Conservation (phyloP, 2,797 vertebrate genomes). For the Setipinna tenuifilis region DNA sequence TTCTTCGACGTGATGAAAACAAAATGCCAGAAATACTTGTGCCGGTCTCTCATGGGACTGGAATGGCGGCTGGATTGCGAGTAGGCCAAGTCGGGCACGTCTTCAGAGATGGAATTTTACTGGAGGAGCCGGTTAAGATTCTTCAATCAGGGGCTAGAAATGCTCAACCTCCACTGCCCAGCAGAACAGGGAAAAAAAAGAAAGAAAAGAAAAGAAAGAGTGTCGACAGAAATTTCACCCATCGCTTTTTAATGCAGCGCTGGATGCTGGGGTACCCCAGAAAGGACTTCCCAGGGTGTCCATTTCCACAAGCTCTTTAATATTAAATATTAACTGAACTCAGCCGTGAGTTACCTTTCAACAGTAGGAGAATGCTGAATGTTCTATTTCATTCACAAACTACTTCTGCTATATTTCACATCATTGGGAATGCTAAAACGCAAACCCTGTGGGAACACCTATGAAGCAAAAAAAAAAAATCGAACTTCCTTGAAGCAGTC, state of each 20-base stretch:
- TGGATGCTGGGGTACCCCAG: neutral
- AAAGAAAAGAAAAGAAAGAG: neutral
- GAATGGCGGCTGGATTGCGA: constrained; percentile 50
- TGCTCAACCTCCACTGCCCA: neutral
- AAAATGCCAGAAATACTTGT: constrained; percentile 51
- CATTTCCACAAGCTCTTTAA: neutral
- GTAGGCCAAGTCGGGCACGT: constrained; percentile 5
- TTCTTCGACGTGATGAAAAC: neutral
- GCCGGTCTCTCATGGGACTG: constrained; percentile 44
- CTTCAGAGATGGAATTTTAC: constrained; percentile 55
- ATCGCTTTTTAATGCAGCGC: neutral
- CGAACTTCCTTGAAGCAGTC: too few relatives aligned
- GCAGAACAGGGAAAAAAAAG: neutral
- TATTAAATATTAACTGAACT: neutral
- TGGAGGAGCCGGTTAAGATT: constrained; percentile 28
- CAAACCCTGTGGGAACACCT: too few relatives aligned
- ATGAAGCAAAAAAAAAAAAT: too few relatives aligned
- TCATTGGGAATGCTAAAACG: too few relatives aligned
- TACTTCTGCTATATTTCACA: too few relatives aligned
- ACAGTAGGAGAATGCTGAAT: neutral
- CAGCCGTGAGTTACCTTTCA: neutral
- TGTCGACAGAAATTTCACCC: neutral
- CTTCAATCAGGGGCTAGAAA: neutral
- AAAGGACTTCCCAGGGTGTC: neutral
- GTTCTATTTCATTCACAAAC: neutral